Base-by-base conservation (phyloP, 2,797 vertebrate species). In the Hapalemur alaotrensis region DNA sequence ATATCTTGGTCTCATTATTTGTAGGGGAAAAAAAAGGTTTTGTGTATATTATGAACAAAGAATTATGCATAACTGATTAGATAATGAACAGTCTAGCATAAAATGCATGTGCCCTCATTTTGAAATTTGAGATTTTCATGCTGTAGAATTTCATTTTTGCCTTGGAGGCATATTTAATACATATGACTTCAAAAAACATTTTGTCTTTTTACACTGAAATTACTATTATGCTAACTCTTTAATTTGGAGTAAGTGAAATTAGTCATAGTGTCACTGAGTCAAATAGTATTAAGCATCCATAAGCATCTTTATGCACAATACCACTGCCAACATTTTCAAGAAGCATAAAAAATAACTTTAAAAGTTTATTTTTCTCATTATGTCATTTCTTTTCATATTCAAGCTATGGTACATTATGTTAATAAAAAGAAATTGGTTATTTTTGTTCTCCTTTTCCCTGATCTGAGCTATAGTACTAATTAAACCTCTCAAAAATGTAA, bases 51-150 rank as follows among this genome's bases (percentile, higher is more conserved):
- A 43, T 43, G 4, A 94, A 94, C 22, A 79, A 82, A 50, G 52
- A 94, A 84, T 81, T 52, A 79, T 17, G 46, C 61, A 46, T 61
- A 88, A 86, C 35, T 72, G 25, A 95, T 81, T 70, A 63, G 8
- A 35, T 61, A 76, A 65, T 28, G 50, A 93, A 81, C 32, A 70
- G 84, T 61, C 67, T 50, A 69, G 54, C 14, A 35, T 17, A 73
- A 78, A n/a, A 86, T 1, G 2, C 17, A 70, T 4, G 13, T 35
- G 70, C 11, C 1, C n/a, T 30, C 23, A 38, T 80, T 87, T 85
- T 75, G 85, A 95, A 95, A 97, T 89, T 30, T 89, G 82, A 95
- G 82, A 61, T 59, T 72, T 83, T 61, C 72, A 65, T 85, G 52
- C 72, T 67, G 9, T 22, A 22, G 82, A 93, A 81, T 88, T 79